Evolutionary conservation across 2,113 vertebrate species (phyloP), one percentile per base, ranked within the genome.

Genomic region (Sander vitreus): DNA sequence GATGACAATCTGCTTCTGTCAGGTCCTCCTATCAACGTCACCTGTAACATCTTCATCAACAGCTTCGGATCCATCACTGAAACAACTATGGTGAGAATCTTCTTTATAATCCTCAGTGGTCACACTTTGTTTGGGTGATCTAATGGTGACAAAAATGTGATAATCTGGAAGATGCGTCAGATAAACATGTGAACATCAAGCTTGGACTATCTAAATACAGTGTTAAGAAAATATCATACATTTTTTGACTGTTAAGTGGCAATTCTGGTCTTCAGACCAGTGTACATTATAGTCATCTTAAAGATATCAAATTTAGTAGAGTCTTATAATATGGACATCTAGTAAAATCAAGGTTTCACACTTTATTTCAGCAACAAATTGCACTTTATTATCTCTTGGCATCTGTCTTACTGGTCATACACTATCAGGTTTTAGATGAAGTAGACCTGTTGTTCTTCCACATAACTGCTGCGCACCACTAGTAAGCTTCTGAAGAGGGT

Each of bases 1-100:
- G 25, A 59, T 81, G 62, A 59, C 47, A 12, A 15, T 87, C 21
- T 90, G 68, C 66, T 84, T 85, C 64, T 85, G 75, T 65, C 94
- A 99, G 97, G 97, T 88, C 97, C 97, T 1, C 97, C 98, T 0
- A 96, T 99, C 90, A 99, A 99, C 4, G 98, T 99, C 91, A 99
- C 97, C 2, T 99, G 97, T 92, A 99, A 98, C 95, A 97, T 98
- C 95, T 99, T 99, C 95, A 99, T 99, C 94, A 99, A 99, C 94
- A 99, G 97, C 92, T 98, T 99, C 0, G 96, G 97, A 69, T 99
- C 98, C 0, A 96, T 99, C 94, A 98, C 97, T 0, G 97, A 99
- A 93, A 99, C 97, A 16, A 98, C 97, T 9, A 98, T 99, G 98
- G 98, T 99, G 93, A 97, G 96, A 73, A 33, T 45, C 69, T 33